Percentiles rank a stretch among this genome's conserved stretches.
Evolutionary conservation across 2,797 vertebrate species (phyloP).

Genomic region (Gorsachius magnificus): DNA sequence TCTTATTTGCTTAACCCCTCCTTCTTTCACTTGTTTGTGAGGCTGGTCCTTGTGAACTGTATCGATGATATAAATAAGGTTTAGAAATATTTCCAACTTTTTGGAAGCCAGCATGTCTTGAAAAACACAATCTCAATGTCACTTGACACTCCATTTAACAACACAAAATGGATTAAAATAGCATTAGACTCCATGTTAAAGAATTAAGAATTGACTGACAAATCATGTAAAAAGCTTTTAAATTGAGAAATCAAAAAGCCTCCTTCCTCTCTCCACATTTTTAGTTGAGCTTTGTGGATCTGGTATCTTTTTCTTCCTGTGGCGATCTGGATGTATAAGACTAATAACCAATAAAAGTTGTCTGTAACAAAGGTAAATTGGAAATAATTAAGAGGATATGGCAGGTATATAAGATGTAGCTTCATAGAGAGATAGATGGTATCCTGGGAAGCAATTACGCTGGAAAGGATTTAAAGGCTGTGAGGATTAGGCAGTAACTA

Average conservation of each 20-base stretch:
- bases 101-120: background rate
- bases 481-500: background rate
- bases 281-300: background rate
- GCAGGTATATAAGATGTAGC: background rate
- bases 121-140: background rate
- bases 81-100: background rate
- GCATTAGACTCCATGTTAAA: background rate
- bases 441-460: conserved; percentile 9
- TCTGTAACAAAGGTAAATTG: background rate
- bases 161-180: background rate
- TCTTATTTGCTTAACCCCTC: background rate
- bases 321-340: background rate
- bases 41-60: background rate
- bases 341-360: background rate
- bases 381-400: background rate
- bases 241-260: background rate
- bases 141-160: background rate
- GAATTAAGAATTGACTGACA: background rate
- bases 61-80: background rate
- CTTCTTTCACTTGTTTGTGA: background rate
- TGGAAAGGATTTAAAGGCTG: background rate
- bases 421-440: background rate
- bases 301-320: background rate
- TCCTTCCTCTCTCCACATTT: background rate
- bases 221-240: background rate